Conservation (phyloP, 2,797 vertebrate species). For the Mus caroli region DNA sequence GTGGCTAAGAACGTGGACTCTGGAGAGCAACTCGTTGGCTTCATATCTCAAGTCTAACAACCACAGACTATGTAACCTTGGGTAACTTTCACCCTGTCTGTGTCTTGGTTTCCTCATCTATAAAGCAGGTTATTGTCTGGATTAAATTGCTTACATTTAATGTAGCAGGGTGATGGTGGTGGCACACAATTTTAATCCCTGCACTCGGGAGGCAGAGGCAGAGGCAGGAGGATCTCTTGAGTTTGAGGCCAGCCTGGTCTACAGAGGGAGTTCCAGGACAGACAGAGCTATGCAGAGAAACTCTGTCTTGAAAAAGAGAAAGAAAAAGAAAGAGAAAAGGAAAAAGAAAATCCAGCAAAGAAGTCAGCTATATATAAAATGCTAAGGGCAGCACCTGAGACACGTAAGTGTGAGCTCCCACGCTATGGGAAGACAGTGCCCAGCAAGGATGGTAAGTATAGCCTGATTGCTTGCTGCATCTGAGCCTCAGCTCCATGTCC, state of each 20-base stretch:
- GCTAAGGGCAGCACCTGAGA: not conserved
- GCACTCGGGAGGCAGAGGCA: not conserved
- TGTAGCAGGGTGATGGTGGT: not conserved
- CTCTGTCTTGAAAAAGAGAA: not conserved
- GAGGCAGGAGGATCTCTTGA: not conserved
- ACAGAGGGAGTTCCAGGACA: not conserved
- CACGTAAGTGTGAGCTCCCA: not conserved
- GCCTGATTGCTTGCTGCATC: not conserved
- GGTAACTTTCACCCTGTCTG: not conserved
- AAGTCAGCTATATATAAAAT: not conserved
- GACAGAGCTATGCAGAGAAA: not conserved
- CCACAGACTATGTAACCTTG: not conserved
- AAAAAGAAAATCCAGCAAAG: not conserved
- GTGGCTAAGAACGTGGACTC: not conserved
- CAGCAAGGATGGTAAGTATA: accelerated
- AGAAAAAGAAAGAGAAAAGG: not conserved
- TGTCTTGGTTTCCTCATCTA: not conserved
- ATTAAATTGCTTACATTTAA: not conserved
- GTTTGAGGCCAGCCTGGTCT: not conserved
- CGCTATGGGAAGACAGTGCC: accelerated
- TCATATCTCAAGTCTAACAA: not conserved
- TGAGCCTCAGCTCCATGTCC: not conserved
- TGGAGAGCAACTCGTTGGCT: not conserved
- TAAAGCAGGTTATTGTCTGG: not conserved
- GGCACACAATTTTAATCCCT: not conserved